phyloP scores from a whole-genome alignment of 2,113 vertebrate species.

The Daboia siamensis region DNA sequence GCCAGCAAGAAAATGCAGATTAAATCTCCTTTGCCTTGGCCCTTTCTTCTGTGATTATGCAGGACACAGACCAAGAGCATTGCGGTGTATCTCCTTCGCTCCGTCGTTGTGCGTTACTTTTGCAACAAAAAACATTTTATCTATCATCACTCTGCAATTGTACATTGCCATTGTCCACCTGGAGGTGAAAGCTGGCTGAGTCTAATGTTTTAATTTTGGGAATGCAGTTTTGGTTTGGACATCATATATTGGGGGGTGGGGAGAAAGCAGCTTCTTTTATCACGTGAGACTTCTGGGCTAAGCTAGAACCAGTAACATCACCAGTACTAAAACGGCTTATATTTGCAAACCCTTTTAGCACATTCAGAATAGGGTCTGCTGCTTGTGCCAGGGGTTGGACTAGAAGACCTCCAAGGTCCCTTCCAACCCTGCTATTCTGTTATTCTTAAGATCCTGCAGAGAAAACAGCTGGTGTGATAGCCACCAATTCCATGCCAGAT shows the following conservation, averaged over 20 bases:
- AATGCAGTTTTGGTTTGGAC: background rate
- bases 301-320: too few relatives aligned
- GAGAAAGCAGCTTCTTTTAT: background rate
- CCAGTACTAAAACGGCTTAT: too few relatives aligned
- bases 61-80: background rate
- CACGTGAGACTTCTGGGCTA: background rate
- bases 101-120: background rate
- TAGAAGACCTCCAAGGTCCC: too few relatives aligned
- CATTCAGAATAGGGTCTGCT: too few relatives aligned
- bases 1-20: background rate
- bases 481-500: background rate
- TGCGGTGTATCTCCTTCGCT: background rate
- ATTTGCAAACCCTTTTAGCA: too few relatives aligned
- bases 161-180: background rate
- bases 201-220: background rate
- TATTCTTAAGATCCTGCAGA: background rate
- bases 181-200: background rate
- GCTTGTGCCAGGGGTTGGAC: too few relatives aligned
- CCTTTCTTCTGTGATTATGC: background rate
- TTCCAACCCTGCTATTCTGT: too few relatives aligned
- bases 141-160: too few relatives aligned
- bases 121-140: background rate
- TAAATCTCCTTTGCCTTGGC: background rate
- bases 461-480: background rate
- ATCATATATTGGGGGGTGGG: background rate